Base-by-base conservation (phyloP, 64 coral and sea anemone species). In the Montipora efflorescens region DNA sequence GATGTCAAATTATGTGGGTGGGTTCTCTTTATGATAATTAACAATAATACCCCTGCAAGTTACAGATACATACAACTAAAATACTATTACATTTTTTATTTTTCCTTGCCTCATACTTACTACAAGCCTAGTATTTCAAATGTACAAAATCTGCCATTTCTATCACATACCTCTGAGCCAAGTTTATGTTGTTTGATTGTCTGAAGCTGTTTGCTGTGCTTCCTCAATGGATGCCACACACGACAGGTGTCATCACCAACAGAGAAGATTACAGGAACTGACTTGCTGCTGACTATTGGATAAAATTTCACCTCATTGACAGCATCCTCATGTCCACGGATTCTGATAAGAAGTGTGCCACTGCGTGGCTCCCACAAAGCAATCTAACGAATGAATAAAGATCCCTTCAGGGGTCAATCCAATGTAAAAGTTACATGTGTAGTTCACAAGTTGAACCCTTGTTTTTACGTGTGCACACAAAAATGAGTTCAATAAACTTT, bases 281-380 rank as follows among this genome's bases (percentile, higher is more conserved):
- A 94, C 76, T 89, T 94, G 84, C 77, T 93, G 43, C 67, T 87
- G 12, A 92, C 77, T 15, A 88, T 25, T 7, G 95, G 95, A 74
- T 94, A 97, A 94, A 97, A 97, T 77, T 91, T 74, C 9, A 97
- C 51, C 16, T 62, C 66, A 55, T 90, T 94, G 20, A 93, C 95
- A 83, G 89, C 75, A 84, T 97, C 95, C 45, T 97, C 95, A 28
- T 94, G 91, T 73, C 85, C 95, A 8, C 93, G 74, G 43, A 90
- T 81, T 74, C 94, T 97, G 73, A 79, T 94, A 7, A 97, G 59
- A 43, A 93, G 77, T 44, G 92, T 94, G 23, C 95, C 95, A 94
- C 92, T 94, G 59, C 95, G 80, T 28, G 95, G 95, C 77, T 97
- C 95, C 95, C 95, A 97, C 9, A 97, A 84, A 59, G 90, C 76